Evolutionary conservation across 1,140 invertebrate genomes (phyloP), one percentile per base, ranked within the genome.

Genomic region (Theocolax elegans): DNA sequence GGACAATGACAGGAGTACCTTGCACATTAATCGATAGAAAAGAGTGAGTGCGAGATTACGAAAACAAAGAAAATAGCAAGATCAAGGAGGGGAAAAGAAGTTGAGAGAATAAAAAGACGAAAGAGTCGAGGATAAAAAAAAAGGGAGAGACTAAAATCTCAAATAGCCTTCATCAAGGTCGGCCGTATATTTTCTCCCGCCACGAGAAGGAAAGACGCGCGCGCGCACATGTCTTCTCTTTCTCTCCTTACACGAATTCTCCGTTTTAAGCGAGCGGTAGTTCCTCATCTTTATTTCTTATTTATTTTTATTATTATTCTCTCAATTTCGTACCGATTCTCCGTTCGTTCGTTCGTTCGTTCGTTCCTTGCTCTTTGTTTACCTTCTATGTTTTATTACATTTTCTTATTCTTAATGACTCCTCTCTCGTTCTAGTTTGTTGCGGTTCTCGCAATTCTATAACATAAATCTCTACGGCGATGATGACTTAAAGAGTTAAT

Each of bases 401-500:
- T 51, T 9, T 38, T 19, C n/a, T 51, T 27, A 23, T 23, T 65
- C 19, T 25, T 35, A 1, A 42, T 40, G n/a, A n/a, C n/a, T n/a
- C n/a, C n/a, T n/a, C n/a, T n/a, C n/a, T n/a, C n/a, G n/a, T n/a
- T n/a, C n/a, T n/a, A n/a, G n/a, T n/a, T n/a, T n/a, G n/a, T 40
- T 51, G 1, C 2, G 25, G n/a, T 8, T 29, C 53, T 60, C 59
- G 67, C 62, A 71, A 59, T 67, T 63, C 46, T 56, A 72, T 73
- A 68, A 75, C 72, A 71, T 73, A 71, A 64, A 73, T 71, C 68
- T 66, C 49, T 69, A 69, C 66, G 13, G 44, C 29, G 38, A 58
- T 31, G 23, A 46, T 48, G 38, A 67, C 53, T 66, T 54, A 31
- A n/a, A 66, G 63, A 66, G 23, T 66, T 53, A 53, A 53, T n/a